Conservation (phyloP, 2,113 vertebrate genomes). For the Oreotrochilus melanogaster region DNA sequence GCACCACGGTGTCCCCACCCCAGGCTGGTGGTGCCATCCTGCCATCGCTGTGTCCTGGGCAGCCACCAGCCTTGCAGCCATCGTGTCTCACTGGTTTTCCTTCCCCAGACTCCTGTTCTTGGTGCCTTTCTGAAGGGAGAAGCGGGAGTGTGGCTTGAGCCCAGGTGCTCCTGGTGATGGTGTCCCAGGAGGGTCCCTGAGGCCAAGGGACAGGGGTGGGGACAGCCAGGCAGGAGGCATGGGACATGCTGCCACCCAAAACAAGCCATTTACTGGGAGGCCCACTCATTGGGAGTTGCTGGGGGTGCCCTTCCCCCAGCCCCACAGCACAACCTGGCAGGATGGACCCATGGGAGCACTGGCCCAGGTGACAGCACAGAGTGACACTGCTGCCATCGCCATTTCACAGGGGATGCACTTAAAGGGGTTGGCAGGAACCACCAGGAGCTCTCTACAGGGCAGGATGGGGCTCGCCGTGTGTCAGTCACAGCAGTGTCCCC, state of each 20-base stretch:
- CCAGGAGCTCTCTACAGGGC: neutral
- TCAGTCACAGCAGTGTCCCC: neutral
- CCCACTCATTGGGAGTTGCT: neutral
- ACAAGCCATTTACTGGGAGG: neutral
- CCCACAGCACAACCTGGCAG: neutral
- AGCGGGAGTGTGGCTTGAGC: rapidly evolving
- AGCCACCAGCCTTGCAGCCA: rapidly evolving
- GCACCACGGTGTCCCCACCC: rapidly evolving
- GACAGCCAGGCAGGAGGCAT: rapidly evolving
- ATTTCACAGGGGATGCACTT: neutral
- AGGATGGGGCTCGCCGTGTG: rapidly evolving
- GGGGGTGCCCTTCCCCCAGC: neutral
- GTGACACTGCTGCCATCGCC: neutral
- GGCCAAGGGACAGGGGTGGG: rapidly evolving
- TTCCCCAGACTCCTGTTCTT: neutral
- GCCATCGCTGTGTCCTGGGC: neutral
- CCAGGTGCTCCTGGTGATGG: rapidly evolving
- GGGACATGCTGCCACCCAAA: neutral
- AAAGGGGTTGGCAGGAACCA: neutral
- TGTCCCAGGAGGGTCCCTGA: neutral
- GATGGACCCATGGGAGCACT: neutral
- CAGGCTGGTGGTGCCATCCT: rapidly evolving
- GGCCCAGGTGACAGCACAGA: rapidly evolving
- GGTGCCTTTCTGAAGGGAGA: neutral
- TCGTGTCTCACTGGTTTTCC: neutral